These are phyloP conservation scores for Caenorhabditis inopinata DNA, from an alignment of 1,140 invertebrate genomes.

Conservation along the genomic window DNA sequence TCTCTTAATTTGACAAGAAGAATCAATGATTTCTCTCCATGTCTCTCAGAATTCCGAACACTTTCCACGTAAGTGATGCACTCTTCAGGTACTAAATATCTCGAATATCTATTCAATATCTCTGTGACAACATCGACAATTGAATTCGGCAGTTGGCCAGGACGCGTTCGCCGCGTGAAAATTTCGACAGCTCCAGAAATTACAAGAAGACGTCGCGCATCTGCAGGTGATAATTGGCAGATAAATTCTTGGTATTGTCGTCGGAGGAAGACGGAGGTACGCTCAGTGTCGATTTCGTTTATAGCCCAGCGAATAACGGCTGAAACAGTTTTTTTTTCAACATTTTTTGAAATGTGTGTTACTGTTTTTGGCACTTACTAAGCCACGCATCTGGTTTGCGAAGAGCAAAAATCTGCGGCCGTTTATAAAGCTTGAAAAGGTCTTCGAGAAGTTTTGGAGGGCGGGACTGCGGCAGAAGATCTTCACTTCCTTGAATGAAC, in stretches of 20 bases:
- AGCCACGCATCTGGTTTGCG: not conserved
- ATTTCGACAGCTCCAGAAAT: not conserved
- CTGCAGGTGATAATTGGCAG: not conserved
- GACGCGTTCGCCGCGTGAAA: not conserved
- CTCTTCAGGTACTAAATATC: not conserved
- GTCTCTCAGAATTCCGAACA: not conserved
- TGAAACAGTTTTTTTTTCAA: not conserved
- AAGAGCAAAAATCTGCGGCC: not conserved
- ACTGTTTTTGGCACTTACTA: not conserved
- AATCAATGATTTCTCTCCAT: not conserved
- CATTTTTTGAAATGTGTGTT: too few relatives aligned
- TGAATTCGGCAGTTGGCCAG: not conserved
- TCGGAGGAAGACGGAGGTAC: not conserved
- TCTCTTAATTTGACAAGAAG: not conserved
- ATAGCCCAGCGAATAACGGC: constrained; percentile 2
- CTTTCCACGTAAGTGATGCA: not conserved
- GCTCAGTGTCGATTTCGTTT: not conserved
- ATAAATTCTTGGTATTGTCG: not conserved
- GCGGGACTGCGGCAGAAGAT: constrained; percentile 6
- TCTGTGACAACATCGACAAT: not conserved
- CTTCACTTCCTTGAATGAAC: constrained; percentile 13
- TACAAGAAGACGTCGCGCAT: not conserved
- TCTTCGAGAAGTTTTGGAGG: not conserved
- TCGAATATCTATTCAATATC: not conserved
- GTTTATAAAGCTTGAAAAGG: not conserved